Percentiles rank a stretch among this genome's conserved stretches.
Conservation (phyloP, 2,113 vertebrate genomes). For the Sander vitreus region DNA sequence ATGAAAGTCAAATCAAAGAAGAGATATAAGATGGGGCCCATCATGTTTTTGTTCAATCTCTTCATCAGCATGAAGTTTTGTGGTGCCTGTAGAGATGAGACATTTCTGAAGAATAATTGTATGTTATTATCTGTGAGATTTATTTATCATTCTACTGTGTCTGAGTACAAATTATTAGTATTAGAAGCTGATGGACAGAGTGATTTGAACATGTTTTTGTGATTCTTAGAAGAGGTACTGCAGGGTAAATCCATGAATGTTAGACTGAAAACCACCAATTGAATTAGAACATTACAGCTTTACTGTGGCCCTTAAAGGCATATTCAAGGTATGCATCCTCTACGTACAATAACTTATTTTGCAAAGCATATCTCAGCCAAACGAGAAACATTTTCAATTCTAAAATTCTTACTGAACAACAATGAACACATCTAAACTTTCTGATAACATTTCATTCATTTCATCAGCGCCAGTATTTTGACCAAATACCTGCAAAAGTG, state of each 20-base stretch:
- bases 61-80: constrained; percentile 46
- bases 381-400: not conserved
- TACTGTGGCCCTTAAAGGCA: not conserved
- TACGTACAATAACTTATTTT: not conserved
- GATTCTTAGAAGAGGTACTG: not conserved
- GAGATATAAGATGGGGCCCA: constrained; percentile 1
- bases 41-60: constrained; percentile 24
- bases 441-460: not conserved
- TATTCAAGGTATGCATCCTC: not conserved
- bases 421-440: not conserved
- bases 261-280: not conserved
- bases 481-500: not conserved
- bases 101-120: constrained; percentile 17
- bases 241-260: not conserved
- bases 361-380: not conserved
- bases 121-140: constrained; percentile 17
- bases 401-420: not conserved
- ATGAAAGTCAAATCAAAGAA: constrained; percentile 46
- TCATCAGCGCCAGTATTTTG: not conserved
- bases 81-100: not conserved
- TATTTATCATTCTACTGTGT: not conserved
- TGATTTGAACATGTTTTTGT: constrained; percentile 1
- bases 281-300: not conserved
- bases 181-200: not conserved
- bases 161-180: not conserved